Evolutionary conservation across 1,140 invertebrate genomes (phyloP).

Genomic region (Macrobrachium rosenbergii): DNA sequence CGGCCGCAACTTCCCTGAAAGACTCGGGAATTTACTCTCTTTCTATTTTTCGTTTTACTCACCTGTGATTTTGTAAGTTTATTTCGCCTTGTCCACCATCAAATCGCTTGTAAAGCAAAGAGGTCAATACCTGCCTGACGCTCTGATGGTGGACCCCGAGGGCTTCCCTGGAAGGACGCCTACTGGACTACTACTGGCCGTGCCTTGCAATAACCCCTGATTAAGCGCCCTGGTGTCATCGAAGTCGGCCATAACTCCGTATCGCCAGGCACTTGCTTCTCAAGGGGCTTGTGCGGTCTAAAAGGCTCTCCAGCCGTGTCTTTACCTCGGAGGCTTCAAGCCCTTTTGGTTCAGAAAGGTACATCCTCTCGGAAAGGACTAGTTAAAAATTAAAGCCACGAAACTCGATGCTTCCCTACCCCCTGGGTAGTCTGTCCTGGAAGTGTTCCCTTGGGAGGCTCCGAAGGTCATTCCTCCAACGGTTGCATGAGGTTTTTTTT

Average conservation of each 20-base stretch:
- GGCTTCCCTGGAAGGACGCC: too few species aligned
- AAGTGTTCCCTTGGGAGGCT: slow-evolving; percentile 7
- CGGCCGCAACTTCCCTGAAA: too few species aligned
- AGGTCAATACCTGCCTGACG: too few species aligned
- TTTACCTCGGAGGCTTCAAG: not conserved
- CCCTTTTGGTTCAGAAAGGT: not conserved
- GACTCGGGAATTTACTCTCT: too few species aligned
- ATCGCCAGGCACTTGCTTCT: slow-evolving; percentile 19
- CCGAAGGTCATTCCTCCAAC: not conserved
- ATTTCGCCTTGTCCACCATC: too few species aligned
- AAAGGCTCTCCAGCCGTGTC: not conserved
- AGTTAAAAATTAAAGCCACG: slow-evolving; percentile 33
- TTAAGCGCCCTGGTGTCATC: slow-evolving; percentile 22
- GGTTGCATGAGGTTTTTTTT: slow-evolving; percentile 20
- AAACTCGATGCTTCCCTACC: not conserved
- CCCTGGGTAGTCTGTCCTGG: not conserved
- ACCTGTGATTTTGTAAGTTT: too few species aligned
- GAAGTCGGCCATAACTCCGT: slow-evolving; percentile 21
- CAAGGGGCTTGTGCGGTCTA: not conserved
- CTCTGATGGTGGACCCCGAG: too few species aligned
- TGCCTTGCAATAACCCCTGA: slow-evolving; percentile 11
- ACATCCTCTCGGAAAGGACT: slow-evolving; percentile 20
- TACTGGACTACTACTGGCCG: too few species aligned
- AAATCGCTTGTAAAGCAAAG: too few species aligned
- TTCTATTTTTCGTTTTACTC: too few species aligned